phyloP scores from a whole-genome alignment of 2,888 invertebrate genomes.

The Octonoba sinensis region DNA sequence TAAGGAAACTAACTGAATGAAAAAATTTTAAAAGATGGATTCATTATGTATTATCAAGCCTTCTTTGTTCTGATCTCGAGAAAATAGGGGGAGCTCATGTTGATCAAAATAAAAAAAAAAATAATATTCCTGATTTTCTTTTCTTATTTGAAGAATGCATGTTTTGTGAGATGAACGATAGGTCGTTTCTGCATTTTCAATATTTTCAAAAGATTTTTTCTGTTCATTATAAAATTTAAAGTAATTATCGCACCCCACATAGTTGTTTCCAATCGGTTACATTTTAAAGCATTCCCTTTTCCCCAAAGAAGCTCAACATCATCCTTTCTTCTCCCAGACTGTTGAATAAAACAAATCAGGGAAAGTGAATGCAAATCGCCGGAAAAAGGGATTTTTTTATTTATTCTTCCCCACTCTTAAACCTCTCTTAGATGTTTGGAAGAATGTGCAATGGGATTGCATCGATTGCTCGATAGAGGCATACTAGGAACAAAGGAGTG shows the following conservation, averaged over 20 bases:
- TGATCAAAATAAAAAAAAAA: no score
- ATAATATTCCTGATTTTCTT: no score
- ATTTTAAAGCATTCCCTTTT: slow-evolving; percentile 5
- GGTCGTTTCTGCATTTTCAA: no score
- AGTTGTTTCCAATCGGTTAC: not conserved
- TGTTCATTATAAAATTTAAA: not conserved
- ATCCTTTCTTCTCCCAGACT: slow-evolving; percentile 18
- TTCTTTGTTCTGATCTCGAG: no score
- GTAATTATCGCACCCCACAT: slow-evolving; percentile 3
- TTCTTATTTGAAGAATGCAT: no score
- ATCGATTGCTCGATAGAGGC: slow-evolving; percentile 9
- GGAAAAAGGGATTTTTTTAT: not conserved
- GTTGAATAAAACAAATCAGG: slow-evolving; percentile 57
- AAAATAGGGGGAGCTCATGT: no score
- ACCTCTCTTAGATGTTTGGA: no score
- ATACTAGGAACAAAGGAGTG: slow-evolving; percentile 12
- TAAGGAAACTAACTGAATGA: no score
- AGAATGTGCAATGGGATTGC: not conserved
- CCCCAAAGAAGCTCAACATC: slow-evolving; percentile 12
- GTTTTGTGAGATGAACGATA: no score
- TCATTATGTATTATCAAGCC: no score
- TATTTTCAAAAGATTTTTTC: no score
- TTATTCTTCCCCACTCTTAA: slow-evolving; percentile 2
- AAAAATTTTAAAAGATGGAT: no score
- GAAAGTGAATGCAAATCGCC: slow-evolving; percentile 58